Evolutionary conservation across 2,113 vertebrate genomes (phyloP).

Genomic region (Reinhardtius hippoglossoides): DNA sequence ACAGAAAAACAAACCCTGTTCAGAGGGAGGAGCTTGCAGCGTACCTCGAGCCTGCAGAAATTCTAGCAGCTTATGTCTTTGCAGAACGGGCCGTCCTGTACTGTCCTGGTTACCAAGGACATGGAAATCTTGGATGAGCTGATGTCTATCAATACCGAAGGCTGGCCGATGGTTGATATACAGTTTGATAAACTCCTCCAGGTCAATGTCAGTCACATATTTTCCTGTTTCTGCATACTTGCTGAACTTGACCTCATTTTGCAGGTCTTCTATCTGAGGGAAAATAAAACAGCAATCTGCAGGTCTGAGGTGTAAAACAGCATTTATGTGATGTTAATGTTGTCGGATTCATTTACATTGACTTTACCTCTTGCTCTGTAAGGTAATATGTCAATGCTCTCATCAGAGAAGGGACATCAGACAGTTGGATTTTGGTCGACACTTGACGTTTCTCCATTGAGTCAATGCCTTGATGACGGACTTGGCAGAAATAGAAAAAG

Average conservation of each 20-base stretch:
- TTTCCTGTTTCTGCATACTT: constrained; percentile 87
- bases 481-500: constrained; percentile 93
- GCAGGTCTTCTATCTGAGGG: constrained; percentile 89
- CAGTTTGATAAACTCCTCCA: constrained; percentile 91
- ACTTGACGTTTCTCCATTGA: constrained; percentile 85
- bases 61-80: constrained; percentile 84
- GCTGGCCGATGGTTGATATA: constrained; percentile 92
- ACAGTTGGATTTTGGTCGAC: constrained; percentile 85
- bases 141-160: constrained; percentile 80
- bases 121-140: constrained; percentile 81
- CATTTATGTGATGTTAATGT: not conserved
- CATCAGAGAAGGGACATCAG: constrained; percentile 90
- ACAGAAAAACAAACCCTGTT: not conserved
- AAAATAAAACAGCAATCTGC: constrained; percentile 6
- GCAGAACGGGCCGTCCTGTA: constrained; percentile 75
- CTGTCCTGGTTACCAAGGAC: constrained; percentile 82
- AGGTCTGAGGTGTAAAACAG: not conserved
- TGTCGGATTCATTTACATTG: not conserved
- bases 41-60: constrained; percentile 88
- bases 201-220: constrained; percentile 85
- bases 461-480: constrained; percentile 84
- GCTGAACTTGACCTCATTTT: constrained; percentile 92
- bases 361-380: constrained; percentile 89
- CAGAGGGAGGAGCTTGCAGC: not conserved
- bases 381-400: constrained; percentile 92